phyloP scores from a whole-genome alignment of 1,140 invertebrate species.

The Drosophila virilis region DNA sequence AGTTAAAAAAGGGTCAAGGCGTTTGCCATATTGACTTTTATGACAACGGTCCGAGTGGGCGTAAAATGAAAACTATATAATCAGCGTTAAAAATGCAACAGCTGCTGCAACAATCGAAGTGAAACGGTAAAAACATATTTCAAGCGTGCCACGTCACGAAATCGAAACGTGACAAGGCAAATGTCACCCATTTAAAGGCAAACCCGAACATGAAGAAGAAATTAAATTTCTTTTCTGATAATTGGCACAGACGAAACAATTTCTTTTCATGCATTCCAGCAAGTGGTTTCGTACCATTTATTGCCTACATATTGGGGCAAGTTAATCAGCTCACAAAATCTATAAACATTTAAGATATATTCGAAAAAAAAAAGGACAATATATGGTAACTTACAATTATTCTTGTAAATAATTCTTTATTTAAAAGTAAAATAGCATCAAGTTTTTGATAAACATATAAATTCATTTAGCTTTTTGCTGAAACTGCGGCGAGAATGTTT shows the following conservation, averaged over 20 bases:
- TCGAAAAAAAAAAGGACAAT: no score
- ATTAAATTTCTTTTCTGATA: conserved; percentile 42
- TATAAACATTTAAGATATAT: no score
- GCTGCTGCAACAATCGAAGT: conserved; percentile 71
- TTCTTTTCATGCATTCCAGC: background rate
- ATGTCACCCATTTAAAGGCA: conserved; percentile 38
- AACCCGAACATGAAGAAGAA: conserved; percentile 7
- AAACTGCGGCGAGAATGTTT: background rate
- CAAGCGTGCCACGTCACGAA: conserved; percentile 23
- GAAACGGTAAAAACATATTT: conserved; percentile 48
- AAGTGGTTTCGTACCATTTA: background rate
- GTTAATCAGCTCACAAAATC: no score
- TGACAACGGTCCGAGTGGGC: conserved; percentile 58
- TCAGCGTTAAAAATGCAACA: conserved; percentile 72
- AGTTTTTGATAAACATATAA: no score
- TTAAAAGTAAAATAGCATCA: no score
- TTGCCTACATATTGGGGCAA: background rate
- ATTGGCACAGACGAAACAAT: conserved; percentile 32
- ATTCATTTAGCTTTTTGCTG: no score
- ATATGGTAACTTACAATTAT: no score
- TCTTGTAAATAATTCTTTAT: no score
- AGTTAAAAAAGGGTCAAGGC: conserved; percentile 71
- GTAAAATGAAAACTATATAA: conserved; percentile 71
- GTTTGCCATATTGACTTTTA: conserved; percentile 68
- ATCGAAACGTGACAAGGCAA: conserved; percentile 41